A percentile compares a stretch with the other conserved stretches of the same genome.
Evolutionary conservation across 2,113 vertebrate genomes (phyloP).

Genomic region (Elephantulus edwardii): DNA sequence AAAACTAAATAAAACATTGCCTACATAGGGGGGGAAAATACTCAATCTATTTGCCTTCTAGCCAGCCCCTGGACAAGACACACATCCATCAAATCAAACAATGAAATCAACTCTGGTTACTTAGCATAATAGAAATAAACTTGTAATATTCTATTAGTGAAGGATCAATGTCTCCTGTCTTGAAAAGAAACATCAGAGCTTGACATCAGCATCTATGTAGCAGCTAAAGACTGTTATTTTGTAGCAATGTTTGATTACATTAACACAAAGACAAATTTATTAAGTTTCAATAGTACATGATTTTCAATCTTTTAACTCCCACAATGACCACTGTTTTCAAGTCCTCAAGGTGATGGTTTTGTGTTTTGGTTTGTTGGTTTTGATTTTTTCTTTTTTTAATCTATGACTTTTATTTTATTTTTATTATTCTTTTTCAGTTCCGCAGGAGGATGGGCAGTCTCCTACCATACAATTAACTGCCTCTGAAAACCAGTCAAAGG

Average conservation of each 20-base stretch:
- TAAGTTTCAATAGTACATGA: slow-evolving; percentile 76
- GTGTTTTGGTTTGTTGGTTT: too few species aligned
- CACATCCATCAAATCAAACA: slow-evolving; percentile 76
- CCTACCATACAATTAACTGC: too few species aligned
- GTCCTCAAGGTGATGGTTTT: slow-evolving; percentile 48
- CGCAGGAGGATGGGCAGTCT: too few species aligned
- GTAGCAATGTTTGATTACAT: slow-evolving; percentile 80
- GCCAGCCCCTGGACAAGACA: slow-evolving; percentile 46
- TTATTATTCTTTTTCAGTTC: slow-evolving; percentile 42
- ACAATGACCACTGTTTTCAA: background rate
- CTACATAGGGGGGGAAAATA: background rate
- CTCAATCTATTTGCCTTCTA: slow-evolving; percentile 8
- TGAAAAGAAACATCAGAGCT: slow-evolving; percentile 79
- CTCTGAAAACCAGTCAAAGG: too few species aligned
- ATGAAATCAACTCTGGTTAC: slow-evolving; percentile 77
- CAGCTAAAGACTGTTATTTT: slow-evolving; percentile 79
- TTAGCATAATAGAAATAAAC: slow-evolving; percentile 77
- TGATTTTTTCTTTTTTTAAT: too few species aligned
- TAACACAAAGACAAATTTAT: slow-evolving; percentile 78
- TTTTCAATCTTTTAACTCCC: slow-evolving; percentile 65
- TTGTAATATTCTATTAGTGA: slow-evolving; percentile 76
- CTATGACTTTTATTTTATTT: background rate
- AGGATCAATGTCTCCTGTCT: slow-evolving; percentile 80
- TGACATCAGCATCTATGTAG: slow-evolving; percentile 75
- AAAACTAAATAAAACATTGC: slow-evolving; percentile 46